Evolutionary conservation across 2,888 invertebrate species (phyloP).

Genomic region (Hirtodrosophila cameraria): DNA sequence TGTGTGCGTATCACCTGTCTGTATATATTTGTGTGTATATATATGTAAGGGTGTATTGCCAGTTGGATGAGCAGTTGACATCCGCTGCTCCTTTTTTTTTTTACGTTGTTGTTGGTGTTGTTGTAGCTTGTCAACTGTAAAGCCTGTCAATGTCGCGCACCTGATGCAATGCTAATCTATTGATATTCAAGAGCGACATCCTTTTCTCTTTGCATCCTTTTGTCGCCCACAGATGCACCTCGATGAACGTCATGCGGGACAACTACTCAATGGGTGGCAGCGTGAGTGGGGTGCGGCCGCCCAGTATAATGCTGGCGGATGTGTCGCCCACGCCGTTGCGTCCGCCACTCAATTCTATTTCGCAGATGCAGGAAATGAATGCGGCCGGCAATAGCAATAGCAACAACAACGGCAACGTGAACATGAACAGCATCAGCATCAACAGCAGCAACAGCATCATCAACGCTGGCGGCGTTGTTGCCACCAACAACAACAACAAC

Average conservation of each 20-base stretch:
- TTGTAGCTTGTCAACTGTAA: constrained; percentile 40
- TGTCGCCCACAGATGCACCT: constrained; percentile 88
- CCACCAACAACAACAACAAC: constrained; percentile 13
- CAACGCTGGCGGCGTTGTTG: not conserved
- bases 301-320: constrained; percentile 83
- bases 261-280: constrained; percentile 86
- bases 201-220: constrained; percentile 42
- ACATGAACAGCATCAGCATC: constrained; percentile 22
- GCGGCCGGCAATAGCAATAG: constrained; percentile 43
- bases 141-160: constrained; percentile 36
- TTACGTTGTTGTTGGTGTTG: constrained; percentile 16
- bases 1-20: constrained; percentile 22
- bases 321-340: constrained; percentile 84
- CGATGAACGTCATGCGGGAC: constrained; percentile 92
- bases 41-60: constrained; percentile 3
- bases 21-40: constrained; percentile 1
- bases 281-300: constrained; percentile 86
- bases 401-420: constrained; percentile 37
- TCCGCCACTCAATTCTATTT: constrained; percentile 85
- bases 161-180: constrained; percentile 5
- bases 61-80: constrained; percentile 22
- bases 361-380: constrained; percentile 83
- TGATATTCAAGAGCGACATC: constrained; percentile 41
- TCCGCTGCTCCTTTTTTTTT: constrained; percentile 16
- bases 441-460: constrained; percentile 37